Conservation (phyloP, 2,113 vertebrate genomes). For the Proteles cristata region DNA sequence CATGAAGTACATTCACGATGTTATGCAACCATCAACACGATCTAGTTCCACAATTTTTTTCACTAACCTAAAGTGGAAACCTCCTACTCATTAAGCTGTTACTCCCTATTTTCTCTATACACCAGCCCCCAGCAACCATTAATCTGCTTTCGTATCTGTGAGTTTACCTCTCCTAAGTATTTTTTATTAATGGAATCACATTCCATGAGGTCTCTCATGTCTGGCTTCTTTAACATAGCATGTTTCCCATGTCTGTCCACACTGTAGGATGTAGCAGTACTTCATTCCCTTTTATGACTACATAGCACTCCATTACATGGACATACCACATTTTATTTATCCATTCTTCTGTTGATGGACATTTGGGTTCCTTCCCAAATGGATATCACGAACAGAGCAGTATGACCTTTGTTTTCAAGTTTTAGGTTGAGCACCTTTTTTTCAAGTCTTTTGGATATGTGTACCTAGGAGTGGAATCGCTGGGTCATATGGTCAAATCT, state of each 20-base stretch:
- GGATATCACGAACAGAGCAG: background rate
- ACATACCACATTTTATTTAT: background rate
- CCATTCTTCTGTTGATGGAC: background rate
- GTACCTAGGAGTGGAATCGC: background rate
- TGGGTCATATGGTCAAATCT: background rate
- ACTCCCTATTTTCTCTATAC: background rate
- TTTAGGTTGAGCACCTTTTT: background rate
- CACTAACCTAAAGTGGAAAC: background rate
- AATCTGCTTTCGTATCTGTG: no score
- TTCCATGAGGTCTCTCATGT: background rate
- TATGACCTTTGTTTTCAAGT: background rate
- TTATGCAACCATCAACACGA: background rate
- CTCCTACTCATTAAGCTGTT: background rate
- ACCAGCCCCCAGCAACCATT: background rate
- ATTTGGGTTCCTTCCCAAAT: background rate
- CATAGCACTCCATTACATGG: background rate
- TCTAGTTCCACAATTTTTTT: background rate
- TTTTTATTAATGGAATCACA: background rate
- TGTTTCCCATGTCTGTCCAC: background rate
- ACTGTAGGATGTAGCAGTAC: background rate
- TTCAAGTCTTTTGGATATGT: background rate
- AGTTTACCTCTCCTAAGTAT: background rate
- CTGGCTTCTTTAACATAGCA: background rate
- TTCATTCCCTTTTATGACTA: background rate
- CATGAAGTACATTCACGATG: background rate